These are phyloP conservation scores for Lepidochrysops patricia DNA, from an alignment of 2,888 invertebrate genomes.

Conservation along the genomic window DNA sequence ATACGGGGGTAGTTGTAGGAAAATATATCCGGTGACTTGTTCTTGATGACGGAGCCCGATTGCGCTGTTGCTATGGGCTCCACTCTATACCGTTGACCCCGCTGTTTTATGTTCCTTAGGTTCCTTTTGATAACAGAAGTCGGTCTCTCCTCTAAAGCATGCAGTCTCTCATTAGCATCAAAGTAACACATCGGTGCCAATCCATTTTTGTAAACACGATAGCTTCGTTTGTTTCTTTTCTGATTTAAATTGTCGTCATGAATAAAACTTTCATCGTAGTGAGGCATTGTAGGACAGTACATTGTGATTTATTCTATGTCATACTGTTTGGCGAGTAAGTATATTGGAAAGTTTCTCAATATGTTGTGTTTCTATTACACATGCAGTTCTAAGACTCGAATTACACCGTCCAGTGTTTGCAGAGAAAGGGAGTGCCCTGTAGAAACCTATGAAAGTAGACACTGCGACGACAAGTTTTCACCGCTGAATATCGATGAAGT, in stretches of 20 bases:
- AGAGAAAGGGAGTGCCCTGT: slow-evolving; percentile 54
- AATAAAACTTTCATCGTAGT: slow-evolving; percentile 71
- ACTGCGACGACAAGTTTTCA: slow-evolving; percentile 32
- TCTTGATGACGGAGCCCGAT: slow-evolving; percentile 30
- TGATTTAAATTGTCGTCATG: slow-evolving; percentile 65
- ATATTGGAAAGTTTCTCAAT: neutral
- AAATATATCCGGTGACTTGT: slow-evolving; percentile 52
- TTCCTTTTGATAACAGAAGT: slow-evolving; percentile 61
- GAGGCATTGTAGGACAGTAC: slow-evolving; percentile 52
- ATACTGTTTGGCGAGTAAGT: slow-evolving; percentile 22
- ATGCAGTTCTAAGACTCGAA: neutral
- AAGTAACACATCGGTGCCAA: slow-evolving; percentile 43
- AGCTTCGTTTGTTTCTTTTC: slow-evolving; percentile 66
- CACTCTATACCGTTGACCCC: slow-evolving; percentile 45
- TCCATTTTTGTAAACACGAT: slow-evolving; percentile 68
- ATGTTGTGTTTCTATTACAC: neutral
- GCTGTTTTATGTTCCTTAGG: slow-evolving; percentile 58
- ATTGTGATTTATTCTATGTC: slow-evolving; percentile 24
- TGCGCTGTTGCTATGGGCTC: slow-evolving; percentile 31
- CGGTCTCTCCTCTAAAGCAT: slow-evolving; percentile 53
- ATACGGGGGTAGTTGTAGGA: slow-evolving; percentile 55
- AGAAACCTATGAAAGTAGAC: slow-evolving; percentile 60
- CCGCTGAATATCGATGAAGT: slow-evolving; percentile 27
- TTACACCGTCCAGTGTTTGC: slow-evolving; percentile 23
- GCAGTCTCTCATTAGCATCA: slow-evolving; percentile 49